Base-by-base conservation (phyloP, 2,113 vertebrate species). In the Acinonyx jubatus region DNA sequence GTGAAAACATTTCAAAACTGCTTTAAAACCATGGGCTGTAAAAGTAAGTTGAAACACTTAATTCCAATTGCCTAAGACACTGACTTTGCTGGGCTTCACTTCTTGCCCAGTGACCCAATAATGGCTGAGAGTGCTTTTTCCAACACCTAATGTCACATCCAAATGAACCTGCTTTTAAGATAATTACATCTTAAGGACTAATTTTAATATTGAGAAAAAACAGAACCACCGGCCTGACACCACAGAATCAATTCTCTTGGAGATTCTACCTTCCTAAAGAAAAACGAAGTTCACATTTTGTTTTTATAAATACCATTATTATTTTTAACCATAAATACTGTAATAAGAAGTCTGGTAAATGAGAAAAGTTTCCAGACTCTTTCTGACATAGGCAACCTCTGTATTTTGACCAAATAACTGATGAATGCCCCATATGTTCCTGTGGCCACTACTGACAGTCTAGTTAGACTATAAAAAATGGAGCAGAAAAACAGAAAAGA, bases 121-220 rank as follows among this genome's bases (percentile, higher is more conserved):
- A 2, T 57, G 81, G 80, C 63, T 66, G 2, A 69, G 5, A 27
- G 25, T 73, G 29, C 74, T 83, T 78, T 86, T 97, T 33, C 86
- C 48, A 92, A 82, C 27, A 89, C 33, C 19, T 90, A 74, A 16
- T 21, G 13, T 41, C 68, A 2, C 11, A 78, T n/a, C 50, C 74
- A 41, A 66, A 87, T 68, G 7, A 94, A 69, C 13, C 19, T 91
- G 14, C 50, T 95, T 90, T 89, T 29, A 95, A n/a, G 33, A 92
- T 52, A 69, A 65, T 94, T 74, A 48, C 10, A 86, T 66, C 45
- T 63, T 50, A 78, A 86, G 19, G 87, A 74, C 33, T 84, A 45
- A 95, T 90, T 84, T 93, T 91, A 93, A 94, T 78, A 86, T 12
- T 68, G 50, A 95, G 81, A 61, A 89, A 89, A 93, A 90, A 38